Percentiles rank a stretch among this genome's conserved stretches.
These are phyloP conservation scores for Lerista edwardsae DNA, from an alignment of 2,797 vertebrate genomes.

Conservation along the genomic window DNA sequence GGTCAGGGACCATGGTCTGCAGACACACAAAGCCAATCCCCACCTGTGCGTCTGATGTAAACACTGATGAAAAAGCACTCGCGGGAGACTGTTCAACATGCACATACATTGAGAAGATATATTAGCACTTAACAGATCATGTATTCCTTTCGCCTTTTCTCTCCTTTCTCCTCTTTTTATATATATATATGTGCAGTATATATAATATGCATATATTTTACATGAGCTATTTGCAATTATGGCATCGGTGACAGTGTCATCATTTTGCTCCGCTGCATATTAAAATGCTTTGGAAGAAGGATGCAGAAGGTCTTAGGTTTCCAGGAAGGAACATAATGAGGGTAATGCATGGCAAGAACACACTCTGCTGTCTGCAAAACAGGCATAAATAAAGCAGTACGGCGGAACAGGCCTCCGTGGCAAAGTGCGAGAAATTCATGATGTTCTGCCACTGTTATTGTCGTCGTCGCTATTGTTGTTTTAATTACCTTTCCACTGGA, in stretches of 20 bases:
- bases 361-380: conserved; percentile 46
- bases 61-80: conserved; percentile 41
- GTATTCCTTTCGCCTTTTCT: conserved; percentile 44
- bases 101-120: conserved; percentile 27
- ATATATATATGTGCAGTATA: conserved; percentile 20
- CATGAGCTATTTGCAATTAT: conserved; percentile 68
- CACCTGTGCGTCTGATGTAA: conserved; percentile 28
- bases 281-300: conserved; percentile 68
- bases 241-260: conserved; percentile 57
- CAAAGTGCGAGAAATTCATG: conserved; percentile 37
- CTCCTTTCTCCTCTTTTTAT: conserved; percentile 28
- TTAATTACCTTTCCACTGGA: conserved; percentile 11
- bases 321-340: conserved; percentile 70
- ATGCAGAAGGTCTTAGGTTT: conserved; percentile 74
- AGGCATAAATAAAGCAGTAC: conserved; percentile 43
- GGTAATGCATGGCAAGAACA: conserved; percentile 58
- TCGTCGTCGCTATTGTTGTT: not conserved
- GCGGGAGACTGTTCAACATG: conserved; percentile 61
- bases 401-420: conserved; percentile 37
- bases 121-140: conserved; percentile 10
- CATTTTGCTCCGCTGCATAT: conserved; percentile 67
- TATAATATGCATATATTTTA: conserved; percentile 67
- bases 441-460: conserved; percentile 25
- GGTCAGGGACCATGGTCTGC: conserved; percentile 60
- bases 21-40: conserved; percentile 61